phyloP scores from a whole-genome alignment of 2,113 vertebrate species.

The Prinia subflava region DNA sequence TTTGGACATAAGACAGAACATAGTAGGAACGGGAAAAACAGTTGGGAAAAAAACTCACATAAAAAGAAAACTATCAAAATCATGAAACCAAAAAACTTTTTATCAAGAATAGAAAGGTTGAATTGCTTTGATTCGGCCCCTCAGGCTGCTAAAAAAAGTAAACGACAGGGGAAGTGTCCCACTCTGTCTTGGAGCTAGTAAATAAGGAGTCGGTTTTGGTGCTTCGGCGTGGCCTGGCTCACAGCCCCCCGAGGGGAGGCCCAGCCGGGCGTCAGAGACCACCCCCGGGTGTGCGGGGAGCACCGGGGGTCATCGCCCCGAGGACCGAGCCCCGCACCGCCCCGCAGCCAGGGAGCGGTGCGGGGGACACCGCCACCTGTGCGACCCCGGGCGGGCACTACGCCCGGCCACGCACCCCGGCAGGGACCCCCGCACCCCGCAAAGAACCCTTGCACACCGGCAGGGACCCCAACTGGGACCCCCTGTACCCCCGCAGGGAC shows the following conservation, averaged over 20 bases:
- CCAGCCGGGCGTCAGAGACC: fast-evolving
- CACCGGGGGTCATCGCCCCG: not conserved
- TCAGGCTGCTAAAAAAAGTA: not conserved
- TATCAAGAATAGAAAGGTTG: fast-evolving
- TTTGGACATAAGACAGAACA: not conserved
- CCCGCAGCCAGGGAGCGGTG: not conserved
- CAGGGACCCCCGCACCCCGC: no score
- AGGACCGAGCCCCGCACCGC: not conserved
- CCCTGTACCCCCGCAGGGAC: no score
- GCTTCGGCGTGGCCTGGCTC: not conserved
- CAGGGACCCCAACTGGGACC: no score
- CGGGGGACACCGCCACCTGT: not conserved
- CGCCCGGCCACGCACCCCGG: not conserved
- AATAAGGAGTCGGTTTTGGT: not conserved
- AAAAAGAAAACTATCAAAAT: not conserved
- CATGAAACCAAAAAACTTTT: not conserved
- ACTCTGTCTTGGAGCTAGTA: fast-evolving
- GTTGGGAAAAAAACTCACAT: not conserved
- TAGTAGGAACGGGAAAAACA: not conserved
- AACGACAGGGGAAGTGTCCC: not conserved
- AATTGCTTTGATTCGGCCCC: not conserved
- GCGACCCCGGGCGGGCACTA: not conserved
- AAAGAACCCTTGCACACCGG: no score
- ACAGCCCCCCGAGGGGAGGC: fast-evolving
- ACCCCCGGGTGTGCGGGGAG: not conserved